Percentiles rank a stretch among this genome's conserved stretches.
These are phyloP conservation scores for Epicampocera succincta DNA, from an alignment of 2,888 invertebrate genomes.

Conservation along the genomic window DNA sequence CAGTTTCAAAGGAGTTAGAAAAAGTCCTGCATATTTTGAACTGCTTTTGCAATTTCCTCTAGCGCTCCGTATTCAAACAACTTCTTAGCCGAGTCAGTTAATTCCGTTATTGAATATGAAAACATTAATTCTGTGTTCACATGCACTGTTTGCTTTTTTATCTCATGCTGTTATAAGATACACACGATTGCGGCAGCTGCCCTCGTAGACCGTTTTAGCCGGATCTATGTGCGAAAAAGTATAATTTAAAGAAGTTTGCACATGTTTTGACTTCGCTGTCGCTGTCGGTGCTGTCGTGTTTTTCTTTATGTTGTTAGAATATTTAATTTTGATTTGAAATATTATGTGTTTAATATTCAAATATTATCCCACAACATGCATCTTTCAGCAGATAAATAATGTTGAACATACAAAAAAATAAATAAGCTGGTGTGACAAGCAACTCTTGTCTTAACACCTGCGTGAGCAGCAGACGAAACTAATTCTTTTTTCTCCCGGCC, in stretches of 20 bases:
- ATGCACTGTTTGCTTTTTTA: no score
- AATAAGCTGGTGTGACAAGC: constrained; percentile 4
- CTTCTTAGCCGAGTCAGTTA: no score
- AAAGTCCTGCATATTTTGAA: no score
- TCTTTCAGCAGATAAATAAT: constrained; percentile 21
- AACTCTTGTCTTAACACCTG: constrained; percentile 23
- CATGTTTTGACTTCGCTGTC: not conserved
- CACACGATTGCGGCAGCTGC: not conserved
- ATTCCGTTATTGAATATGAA: no score
- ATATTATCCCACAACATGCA: constrained; percentile 22
- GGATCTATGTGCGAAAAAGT: constrained; percentile 34
- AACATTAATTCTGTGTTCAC: no score
- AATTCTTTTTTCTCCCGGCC: no score
- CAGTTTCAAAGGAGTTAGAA: no score
- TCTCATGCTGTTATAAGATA: no score
- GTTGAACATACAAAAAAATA: constrained; percentile 4
- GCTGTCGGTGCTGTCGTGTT: not conserved
- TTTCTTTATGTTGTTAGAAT: not conserved
- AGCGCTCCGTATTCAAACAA: no score
- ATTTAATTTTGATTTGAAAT: constrained; percentile 2
- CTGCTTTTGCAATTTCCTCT: no score
- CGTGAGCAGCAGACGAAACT: not conserved
- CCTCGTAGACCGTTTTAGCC: constrained; percentile 44
- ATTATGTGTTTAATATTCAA: not conserved
- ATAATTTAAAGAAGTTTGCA: constrained; percentile 23